phyloP scores from a whole-genome alignment of 2,888 invertebrate species.

The Luperina nickerlii region DNA sequence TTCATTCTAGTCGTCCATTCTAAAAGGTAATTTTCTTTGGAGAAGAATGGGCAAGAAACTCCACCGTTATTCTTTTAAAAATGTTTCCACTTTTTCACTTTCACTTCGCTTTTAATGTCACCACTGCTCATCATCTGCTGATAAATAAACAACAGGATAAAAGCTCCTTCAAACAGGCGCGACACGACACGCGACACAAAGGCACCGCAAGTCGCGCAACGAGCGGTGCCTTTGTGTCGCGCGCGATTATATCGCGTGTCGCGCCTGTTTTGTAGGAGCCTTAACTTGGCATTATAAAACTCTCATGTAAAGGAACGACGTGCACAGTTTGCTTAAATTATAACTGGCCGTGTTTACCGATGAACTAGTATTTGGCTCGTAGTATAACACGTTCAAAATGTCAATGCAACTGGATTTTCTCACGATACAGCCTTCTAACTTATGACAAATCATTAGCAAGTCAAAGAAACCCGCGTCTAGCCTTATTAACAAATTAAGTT shows the following conservation, averaged over 20 bases:
- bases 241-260: too few relatives aligned
- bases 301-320: background rate
- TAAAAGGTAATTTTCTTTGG: too few relatives aligned
- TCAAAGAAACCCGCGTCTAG: background rate
- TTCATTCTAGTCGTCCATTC: too few relatives aligned
- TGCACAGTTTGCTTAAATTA: background rate
- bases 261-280: too few relatives aligned
- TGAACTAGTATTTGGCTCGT: background rate
- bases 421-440: conserved; percentile 21
- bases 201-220: too few relatives aligned
- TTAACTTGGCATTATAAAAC: background rate
- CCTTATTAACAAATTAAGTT: conserved; percentile 1
- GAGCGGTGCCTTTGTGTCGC: too few relatives aligned
- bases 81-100: too few relatives aligned
- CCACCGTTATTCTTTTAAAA: too few relatives aligned
- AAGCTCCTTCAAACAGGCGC: too few relatives aligned
- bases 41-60: too few relatives aligned
- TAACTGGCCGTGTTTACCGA: background rate
- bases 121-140: background rate
- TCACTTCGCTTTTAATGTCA: too few relatives aligned
- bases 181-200: too few relatives aligned
- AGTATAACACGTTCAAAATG: conserved; percentile 31
- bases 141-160: background rate
- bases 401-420: conserved; percentile 20
- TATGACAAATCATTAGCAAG: conserved; percentile 8